A percentile compares a stretch with the other conserved stretches of the same genome.
Evolutionary conservation across 2,888 invertebrate genomes (phyloP).

Genomic region (Crocallis elinguaria): DNA sequence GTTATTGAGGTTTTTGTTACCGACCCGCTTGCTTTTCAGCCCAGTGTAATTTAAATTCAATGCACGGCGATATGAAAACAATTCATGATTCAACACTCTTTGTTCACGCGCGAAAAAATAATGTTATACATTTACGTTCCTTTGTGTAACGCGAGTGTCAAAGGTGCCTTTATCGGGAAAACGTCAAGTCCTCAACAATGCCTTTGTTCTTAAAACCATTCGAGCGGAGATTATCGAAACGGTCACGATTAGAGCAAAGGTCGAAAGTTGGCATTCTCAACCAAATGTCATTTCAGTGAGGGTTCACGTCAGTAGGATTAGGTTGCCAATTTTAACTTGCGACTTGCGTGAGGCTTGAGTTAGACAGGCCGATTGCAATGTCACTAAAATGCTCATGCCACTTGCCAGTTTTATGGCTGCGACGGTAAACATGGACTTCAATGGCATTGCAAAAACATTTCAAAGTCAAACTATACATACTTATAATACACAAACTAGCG

Average conservation of each 20-base stretch:
- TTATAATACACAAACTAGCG: too few relatives aligned
- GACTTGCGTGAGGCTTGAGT: constrained; percentile 11
- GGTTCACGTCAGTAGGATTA: constrained; percentile 31
- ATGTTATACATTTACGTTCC: constrained; percentile 10
- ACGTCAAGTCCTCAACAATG: constrained; percentile 33
- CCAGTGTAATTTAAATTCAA: constrained; percentile 9
- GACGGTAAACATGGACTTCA: neutral
- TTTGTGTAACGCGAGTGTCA: constrained; percentile 11
- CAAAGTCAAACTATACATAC: neutral
- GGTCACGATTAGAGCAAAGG: constrained; percentile 44
- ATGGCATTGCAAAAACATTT: constrained; percentile 5
- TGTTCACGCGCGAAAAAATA: constrained; percentile 1
- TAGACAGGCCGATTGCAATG: constrained; percentile 2
- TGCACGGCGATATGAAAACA: neutral
- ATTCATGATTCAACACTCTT: constrained; percentile 5
- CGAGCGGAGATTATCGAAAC: constrained; percentile 40
- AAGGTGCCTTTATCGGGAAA: constrained; percentile 26
- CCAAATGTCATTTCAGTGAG: constrained; percentile 43
- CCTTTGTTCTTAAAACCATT: constrained; percentile 47
- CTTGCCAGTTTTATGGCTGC: neutral
- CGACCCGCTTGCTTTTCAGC: too few relatives aligned
- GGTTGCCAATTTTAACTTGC: constrained; percentile 15
- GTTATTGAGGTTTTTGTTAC: too few relatives aligned
- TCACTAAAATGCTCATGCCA: neutral
- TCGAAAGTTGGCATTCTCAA: constrained; percentile 46